Evolutionary conservation across 2,113 vertebrate genomes (phyloP).

Genomic region (Leptodactylus fuscus): DNA sequence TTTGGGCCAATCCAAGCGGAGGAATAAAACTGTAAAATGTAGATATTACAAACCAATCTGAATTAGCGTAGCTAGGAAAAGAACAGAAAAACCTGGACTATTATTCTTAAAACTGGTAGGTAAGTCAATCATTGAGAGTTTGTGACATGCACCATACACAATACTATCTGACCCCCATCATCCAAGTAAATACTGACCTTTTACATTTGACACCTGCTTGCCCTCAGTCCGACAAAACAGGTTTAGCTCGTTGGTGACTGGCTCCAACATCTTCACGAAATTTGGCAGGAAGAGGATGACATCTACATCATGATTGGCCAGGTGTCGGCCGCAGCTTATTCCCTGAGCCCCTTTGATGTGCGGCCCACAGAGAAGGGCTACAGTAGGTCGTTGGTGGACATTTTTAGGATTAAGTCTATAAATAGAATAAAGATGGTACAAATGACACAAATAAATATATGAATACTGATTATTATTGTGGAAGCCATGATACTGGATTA

Average conservation of each 20-base stretch:
- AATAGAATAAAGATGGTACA: slow-evolving; percentile 32
- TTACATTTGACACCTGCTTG: slow-evolving; percentile 92
- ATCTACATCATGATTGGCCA: slow-evolving; percentile 96
- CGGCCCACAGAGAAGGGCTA: slow-evolving; percentile 92
- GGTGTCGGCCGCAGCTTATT: slow-evolving; percentile 93
- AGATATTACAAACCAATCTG: too few relatives aligned
- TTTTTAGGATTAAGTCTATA: slow-evolving; percentile 95
- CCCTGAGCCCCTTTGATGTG: slow-evolving; percentile 97
- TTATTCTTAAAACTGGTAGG: too few relatives aligned
- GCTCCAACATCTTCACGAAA: slow-evolving; percentile 96
- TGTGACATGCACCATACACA: too few relatives aligned
- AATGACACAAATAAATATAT: neutral
- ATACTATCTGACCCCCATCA: too few relatives aligned
- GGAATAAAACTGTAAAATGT: too few relatives aligned
- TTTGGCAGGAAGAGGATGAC: slow-evolving; percentile 95
- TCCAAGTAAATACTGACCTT: slow-evolving; percentile 75
- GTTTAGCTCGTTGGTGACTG: slow-evolving; percentile 90
- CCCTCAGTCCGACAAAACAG: slow-evolving; percentile 91
- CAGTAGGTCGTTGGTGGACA: slow-evolving; percentile 92
- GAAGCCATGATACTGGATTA: neutral
- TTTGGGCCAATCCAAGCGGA: too few relatives aligned
- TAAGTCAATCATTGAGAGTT: too few relatives aligned
- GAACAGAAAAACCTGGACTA: too few relatives aligned
- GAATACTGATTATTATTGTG: neutral
- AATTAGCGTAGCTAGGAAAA: too few relatives aligned